Conservation (phyloP, 1,140 invertebrate species). For the Mylabris phalerata region DNA sequence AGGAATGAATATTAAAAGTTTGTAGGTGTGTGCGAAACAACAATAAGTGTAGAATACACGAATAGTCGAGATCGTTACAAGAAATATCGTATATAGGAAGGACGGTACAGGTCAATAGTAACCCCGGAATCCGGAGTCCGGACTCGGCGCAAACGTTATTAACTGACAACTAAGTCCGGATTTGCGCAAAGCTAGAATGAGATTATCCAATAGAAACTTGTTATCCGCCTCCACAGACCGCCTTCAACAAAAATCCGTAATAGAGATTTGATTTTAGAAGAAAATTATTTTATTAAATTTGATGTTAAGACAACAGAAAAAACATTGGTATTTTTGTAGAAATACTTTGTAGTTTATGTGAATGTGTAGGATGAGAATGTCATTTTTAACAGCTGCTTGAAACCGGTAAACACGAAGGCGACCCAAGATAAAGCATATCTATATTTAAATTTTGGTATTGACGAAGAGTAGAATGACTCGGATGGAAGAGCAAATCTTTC, state of each 20-base stretch:
- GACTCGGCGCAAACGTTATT: slow-evolving; percentile 32
- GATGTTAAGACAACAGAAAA: too few relatives aligned
- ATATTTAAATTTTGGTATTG: slow-evolving; percentile 28
- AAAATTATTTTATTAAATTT: not conserved
- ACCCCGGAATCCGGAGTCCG: slow-evolving; percentile 22
- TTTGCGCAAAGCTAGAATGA: slow-evolving; percentile 27
- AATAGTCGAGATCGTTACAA: slow-evolving; percentile 18
- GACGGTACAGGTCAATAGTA: slow-evolving; percentile 27
- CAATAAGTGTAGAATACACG: slow-evolving; percentile 10
- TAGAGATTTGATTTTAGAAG: slow-evolving; percentile 5
- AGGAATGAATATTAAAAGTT: not conserved
- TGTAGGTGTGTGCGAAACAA: slow-evolving; percentile 13
- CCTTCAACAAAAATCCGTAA: slow-evolving; percentile 23
- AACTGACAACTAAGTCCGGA: slow-evolving; percentile 31
- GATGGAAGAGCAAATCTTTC: slow-evolving; percentile 21
- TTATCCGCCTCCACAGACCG: slow-evolving; percentile 28
- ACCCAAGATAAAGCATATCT: slow-evolving; percentile 23
- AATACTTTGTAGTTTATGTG: too few relatives aligned
- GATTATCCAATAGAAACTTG: slow-evolving; percentile 36
- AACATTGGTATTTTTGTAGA: too few relatives aligned
- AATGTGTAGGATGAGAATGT: not conserved
- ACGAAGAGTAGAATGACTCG: slow-evolving; percentile 21
- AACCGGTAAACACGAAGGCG: slow-evolving; percentile 19
- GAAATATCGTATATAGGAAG: slow-evolving; percentile 23
- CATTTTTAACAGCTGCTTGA: slow-evolving; percentile 10